Base-by-base conservation (phyloP, 1,140 invertebrate species). In the Pseudachorutes palmiensis region DNA sequence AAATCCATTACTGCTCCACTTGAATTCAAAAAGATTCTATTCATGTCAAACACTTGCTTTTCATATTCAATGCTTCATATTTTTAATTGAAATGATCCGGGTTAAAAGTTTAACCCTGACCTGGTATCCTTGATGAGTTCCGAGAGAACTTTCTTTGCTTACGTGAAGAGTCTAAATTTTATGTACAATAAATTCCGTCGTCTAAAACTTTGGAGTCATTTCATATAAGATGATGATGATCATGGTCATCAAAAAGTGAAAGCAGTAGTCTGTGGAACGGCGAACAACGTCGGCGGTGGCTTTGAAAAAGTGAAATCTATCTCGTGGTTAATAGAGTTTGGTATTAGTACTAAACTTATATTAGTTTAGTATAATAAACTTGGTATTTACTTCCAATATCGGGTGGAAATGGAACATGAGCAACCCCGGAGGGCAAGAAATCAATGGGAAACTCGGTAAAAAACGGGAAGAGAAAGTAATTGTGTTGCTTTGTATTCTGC, bases 1-100 rank as follows among this genome's bases (percentile, higher is more conserved):
- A 64, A 51, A 60, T 62, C 67, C 67, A 68, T 68, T 68, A 68
- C 67, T 68, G 67, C 33, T 68, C 30, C 57, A 68, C 67, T 68
- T 68, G 33, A 68, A 68, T 68, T 48, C 31, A 59, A 14, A 19
- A 55, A 5, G 12, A 55, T 55, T 55, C 51, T 24, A 16, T 55
- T 55, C 51, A 55, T 55, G 24, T 55, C 51, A 55, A 55, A 55
- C 5, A n/a, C n/a, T 45, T 19, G 19, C 9, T 45, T 45, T 45
- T 19, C 36, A 19, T 12, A 9, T 45, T 19, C 9, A 9, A 12
- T 19, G 9, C 36, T 19, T 45, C 19, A n/a, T n/a, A 9, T 12
- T 12, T 45, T 45, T 45, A 19, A 45, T 9, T n/a, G n/a, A n/a
- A n/a, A n/a, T n/a, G n/a, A n/a, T n/a, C n/a, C n/a, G n/a, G n/a